Evolutionary conservation across 2,888 invertebrate species (phyloP), one percentile per base, ranked within the genome.

Genomic region (Sarcophaga variegata): DNA sequence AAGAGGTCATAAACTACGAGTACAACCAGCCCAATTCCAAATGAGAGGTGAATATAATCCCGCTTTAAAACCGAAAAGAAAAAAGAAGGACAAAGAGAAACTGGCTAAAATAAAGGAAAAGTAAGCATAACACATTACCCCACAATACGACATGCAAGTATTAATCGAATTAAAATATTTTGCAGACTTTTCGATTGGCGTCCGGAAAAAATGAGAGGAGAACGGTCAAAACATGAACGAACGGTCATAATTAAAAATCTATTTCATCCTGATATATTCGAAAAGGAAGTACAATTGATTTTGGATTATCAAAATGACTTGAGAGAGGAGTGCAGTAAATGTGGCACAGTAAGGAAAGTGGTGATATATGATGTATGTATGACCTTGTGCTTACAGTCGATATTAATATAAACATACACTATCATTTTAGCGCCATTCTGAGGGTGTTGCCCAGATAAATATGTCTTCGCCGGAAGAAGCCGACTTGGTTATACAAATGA

Each of bases 1-100:
- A 8, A 95, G 97, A 91, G 98, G 97, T 0, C 95, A 97, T 78
- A 97, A 96, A 90, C 94, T 99, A 6, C 95, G 95, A 90, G 99
- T 99, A 3, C 98, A 99, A 94, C 95, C 96, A 90, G 99, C 99
- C 4, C 96, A 97, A 91, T 99, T 99, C 92, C 96, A 98, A 93
- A 94, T 98, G 95, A 99, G 99, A 93, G 99, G 99, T 17, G 95
- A 95, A 69, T 99, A 97, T 93, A 97, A 99, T 94, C 99, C 99
- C 2, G 95, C 96, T 0, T 95, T 98, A 79, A 98, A 98, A 93
- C 98, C 98, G 0, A 98, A 98, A 93, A 96, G 97, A 93, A 97
- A 96, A 92, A 97, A 96, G 93, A 97, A 97, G 92, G 98, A 98
- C 88, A 96, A 98, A 90, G 97, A 99, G 89, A 99, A 98, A 92